Evolutionary conservation across 2,113 vertebrate genomes (phyloP), one percentile per base, ranked within the genome.

Genomic region (Podarcis raffonei): DNA sequence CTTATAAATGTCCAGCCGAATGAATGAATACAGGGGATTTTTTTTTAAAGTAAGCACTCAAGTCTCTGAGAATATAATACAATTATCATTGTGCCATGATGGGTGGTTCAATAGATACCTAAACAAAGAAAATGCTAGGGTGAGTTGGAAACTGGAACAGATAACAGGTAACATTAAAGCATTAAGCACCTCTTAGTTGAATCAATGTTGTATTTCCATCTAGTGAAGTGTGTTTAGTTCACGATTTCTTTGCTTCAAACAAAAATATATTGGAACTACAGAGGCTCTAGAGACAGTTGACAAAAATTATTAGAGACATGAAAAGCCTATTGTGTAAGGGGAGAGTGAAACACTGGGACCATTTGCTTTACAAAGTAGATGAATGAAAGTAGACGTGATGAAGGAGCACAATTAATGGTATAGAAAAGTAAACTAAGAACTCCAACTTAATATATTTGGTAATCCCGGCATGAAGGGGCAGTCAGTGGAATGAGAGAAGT

Each of bases 371-470:
- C 85, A 93, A 93, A 93, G 86, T 32, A 80, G 75, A 53, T 84
- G 79, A 93, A 87, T 92, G 93, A 94, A 93, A 91, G 32, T 68
- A 86, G 30, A 42, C 12, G 76, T 91, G 86, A 82, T 88, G 93
- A 95, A 90, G 81, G 91, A 86, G 83, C 90, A 80, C 89, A 94
- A 95, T 93, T 93, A 95, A 93, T 89, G 83, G 92, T 11, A 68
- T 39, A 90, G 91, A 90, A 93, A 90, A 93, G 77, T 79, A 91
- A 84, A 92, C 80, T 91, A 81, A 92, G 0, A 89, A 91, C 86
- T 92, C 80, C 81, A 93, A 88, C 92, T 95, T 95, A 94, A 92
- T 87, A 93, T 91, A 85, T 93, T 93, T 93, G 82, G 91, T 89
- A 95, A 87, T 92, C 79, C 77, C 87, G 66, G 75, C 94, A 93